These are phyloP conservation scores for Bettongia penicillata DNA, from an alignment of 2,113 vertebrate genomes.

Conservation along the genomic window DNA sequence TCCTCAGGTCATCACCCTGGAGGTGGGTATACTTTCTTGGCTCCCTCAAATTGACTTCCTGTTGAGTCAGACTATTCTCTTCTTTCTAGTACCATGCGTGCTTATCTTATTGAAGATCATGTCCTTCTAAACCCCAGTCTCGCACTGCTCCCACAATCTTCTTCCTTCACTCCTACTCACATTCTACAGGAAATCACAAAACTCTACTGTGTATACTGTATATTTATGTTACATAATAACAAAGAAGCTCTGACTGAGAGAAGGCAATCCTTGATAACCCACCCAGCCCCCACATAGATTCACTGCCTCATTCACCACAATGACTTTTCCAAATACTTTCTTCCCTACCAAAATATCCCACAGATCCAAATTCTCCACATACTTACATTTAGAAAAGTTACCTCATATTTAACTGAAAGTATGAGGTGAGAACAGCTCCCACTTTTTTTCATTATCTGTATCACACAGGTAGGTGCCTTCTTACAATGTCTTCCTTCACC, in stretches of 20 bases:
- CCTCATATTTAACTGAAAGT: background rate
- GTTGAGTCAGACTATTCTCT: background rate
- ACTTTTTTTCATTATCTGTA: background rate
- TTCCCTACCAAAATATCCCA: background rate
- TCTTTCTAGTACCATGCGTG: background rate
- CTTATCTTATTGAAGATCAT: background rate
- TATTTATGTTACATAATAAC: background rate
- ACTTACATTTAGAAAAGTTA: background rate
- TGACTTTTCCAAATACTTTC: background rate
- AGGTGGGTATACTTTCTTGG: background rate
- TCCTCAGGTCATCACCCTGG: background rate
- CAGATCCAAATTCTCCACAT: background rate
- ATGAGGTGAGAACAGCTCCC: background rate
- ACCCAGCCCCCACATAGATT: accelerated
- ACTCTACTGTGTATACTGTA: background rate
- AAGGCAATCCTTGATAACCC: background rate
- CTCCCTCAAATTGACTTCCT: background rate
- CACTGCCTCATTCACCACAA: background rate
- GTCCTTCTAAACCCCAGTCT: too few species aligned
- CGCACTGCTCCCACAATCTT: background rate
- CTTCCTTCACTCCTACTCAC: background rate
- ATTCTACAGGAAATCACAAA: background rate
- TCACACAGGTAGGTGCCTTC: background rate
- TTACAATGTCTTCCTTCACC: background rate
- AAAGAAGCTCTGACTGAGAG: background rate